Evolutionary conservation across 2,113 vertebrate genomes (phyloP).

Genomic region (Salvelinus fontinalis): DNA sequence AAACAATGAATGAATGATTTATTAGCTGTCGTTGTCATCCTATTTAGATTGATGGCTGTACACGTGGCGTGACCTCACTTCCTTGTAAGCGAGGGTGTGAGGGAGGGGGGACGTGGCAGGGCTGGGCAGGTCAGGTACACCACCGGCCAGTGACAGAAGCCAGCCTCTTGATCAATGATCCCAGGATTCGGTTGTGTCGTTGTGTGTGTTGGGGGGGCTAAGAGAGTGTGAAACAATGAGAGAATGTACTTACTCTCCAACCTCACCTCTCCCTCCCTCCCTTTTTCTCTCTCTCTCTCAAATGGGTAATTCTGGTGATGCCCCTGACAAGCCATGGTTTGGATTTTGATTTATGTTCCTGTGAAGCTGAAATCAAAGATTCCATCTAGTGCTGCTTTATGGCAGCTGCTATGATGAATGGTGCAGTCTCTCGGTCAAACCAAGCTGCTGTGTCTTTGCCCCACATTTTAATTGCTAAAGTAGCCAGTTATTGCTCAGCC

Average conservation of each 20-base stretch:
- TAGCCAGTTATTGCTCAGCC: slow-evolving; percentile 99
- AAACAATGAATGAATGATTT: slow-evolving; percentile 87
- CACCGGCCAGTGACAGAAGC: slow-evolving; percentile 73
- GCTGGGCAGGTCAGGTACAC: slow-evolving; percentile 68
- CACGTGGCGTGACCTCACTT: slow-evolving; percentile 80
- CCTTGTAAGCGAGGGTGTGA: slow-evolving; percentile 69
- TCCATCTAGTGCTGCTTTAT: slow-evolving; percentile 99
- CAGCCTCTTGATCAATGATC: slow-evolving; percentile 75
- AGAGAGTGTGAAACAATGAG: slow-evolving; percentile 55
- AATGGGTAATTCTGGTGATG: slow-evolving; percentile 99
- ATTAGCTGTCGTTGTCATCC: slow-evolving; percentile 81
- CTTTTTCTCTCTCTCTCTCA: slow-evolving; percentile 88
- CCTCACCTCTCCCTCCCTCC: slow-evolving; percentile 57
- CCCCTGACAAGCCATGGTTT: slow-evolving; percentile 99
- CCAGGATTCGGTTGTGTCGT: slow-evolving; percentile 43
- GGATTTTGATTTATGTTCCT: slow-evolving; percentile 99
- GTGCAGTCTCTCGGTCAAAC: slow-evolving; percentile 99
- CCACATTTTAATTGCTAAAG: slow-evolving; percentile 99
- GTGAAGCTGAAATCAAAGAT: slow-evolving; percentile 99
- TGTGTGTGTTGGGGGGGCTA: slow-evolving; percentile 14
- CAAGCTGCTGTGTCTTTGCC: slow-evolving; percentile 99
- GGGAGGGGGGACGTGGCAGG: slow-evolving; percentile 57
- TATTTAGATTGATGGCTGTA: slow-evolving; percentile 84
- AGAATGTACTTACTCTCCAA: slow-evolving; percentile 66
- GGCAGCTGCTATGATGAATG: slow-evolving; percentile 99